These are phyloP conservation scores for Tetranychus piercei DNA, from an alignment of 2,888 invertebrate species.

Conservation along the genomic window DNA sequence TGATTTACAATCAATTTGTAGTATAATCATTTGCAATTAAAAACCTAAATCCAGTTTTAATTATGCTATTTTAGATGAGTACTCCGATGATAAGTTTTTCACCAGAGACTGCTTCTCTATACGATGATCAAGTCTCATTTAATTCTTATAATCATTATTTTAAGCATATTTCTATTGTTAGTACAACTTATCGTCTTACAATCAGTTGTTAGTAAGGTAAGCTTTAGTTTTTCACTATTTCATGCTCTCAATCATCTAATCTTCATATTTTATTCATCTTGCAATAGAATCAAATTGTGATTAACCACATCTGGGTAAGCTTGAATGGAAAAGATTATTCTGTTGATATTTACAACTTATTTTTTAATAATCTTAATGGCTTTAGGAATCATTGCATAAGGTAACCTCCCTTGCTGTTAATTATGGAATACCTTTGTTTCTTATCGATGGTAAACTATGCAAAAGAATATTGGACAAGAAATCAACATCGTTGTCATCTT, in stretches of 20 bases:
- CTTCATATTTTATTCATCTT: neutral
- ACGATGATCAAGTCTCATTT: conserved; percentile 19
- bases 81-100: no score
- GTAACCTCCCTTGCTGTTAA: conserved; percentile 13
- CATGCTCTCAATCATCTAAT: no score
- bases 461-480: conserved; percentile 18
- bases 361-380: neutral
- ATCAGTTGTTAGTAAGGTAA: conserved; percentile 11
- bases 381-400: conserved; percentile 15
- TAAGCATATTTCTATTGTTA: conserved; percentile 18
- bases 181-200: conserved; percentile 22
- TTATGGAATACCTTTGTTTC: conserved; percentile 24
- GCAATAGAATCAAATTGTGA: neutral
- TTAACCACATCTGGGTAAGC: conserved; percentile 9
- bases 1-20: no score
- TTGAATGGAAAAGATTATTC: neutral
- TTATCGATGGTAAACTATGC: conserved; percentile 23
- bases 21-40: no score
- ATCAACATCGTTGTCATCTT: neutral
- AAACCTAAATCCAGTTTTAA: no score
- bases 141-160: conserved; percentile 12
- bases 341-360: neutral
- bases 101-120: neutral
- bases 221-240: neutral
- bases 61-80: no score